Percentiles rank a stretch among this genome's conserved stretches.
These are phyloP conservation scores for Pteropus rufus DNA, from an alignment of 2,797 vertebrate species.

Conservation along the genomic window DNA sequence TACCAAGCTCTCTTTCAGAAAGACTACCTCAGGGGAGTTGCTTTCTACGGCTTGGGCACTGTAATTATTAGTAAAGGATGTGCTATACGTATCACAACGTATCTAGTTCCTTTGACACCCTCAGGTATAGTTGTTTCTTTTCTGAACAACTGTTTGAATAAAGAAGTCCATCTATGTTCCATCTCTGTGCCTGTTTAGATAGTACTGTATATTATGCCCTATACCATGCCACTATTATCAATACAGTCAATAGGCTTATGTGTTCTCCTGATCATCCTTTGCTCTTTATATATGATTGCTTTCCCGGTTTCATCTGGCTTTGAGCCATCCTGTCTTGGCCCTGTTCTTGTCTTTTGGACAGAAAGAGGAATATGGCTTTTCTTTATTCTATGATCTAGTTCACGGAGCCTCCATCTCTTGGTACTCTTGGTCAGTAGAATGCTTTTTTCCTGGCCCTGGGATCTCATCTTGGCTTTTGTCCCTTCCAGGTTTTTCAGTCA, in stretches of 20 bases:
- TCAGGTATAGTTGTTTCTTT: neutral
- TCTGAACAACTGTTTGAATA: neutral
- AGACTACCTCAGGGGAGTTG: neutral
- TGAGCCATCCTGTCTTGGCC: neutral
- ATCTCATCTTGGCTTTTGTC: neutral
- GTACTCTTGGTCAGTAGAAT: neutral
- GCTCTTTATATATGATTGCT: neutral
- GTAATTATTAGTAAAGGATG: neutral
- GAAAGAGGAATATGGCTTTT: neutral
- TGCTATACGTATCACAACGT: neutral
- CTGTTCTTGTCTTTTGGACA: neutral
- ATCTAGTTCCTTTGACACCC: neutral
- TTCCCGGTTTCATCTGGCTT: neutral
- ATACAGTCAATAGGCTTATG: neutral
- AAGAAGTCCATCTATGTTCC: neutral
- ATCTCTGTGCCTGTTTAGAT: neutral
- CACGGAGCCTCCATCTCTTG: neutral
- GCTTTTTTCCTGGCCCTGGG: neutral
- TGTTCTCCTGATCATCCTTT: neutral
- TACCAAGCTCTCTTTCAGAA: neutral
- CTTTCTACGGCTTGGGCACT: neutral
- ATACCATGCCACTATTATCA: neutral
- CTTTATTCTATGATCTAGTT: neutral
- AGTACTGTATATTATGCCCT: accelerated
- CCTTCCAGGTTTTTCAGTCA: neutral